Evolutionary conservation across 2,113 vertebrate genomes (phyloP).

Genomic region (Rhinopomastus cyanomelas): DNA sequence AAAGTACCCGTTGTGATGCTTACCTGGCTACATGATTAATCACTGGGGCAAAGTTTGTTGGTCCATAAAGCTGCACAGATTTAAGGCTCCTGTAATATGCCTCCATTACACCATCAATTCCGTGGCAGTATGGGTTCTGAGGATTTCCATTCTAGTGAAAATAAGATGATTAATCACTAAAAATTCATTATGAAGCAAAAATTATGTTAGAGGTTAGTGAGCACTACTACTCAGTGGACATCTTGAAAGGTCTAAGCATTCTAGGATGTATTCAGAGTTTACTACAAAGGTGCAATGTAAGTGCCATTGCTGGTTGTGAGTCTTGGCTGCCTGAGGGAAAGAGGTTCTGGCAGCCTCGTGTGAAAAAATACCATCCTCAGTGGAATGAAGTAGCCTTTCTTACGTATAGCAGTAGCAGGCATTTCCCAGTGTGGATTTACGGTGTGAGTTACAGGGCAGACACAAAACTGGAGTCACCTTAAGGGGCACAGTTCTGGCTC

Average conservation of each 20-base stretch:
- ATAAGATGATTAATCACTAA: background rate
- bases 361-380: background rate
- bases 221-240: background rate
- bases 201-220: background rate
- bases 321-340: background rate
- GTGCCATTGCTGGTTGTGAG: background rate
- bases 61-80: slow-evolving; percentile 91
- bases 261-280: background rate
- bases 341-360: background rate
- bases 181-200: background rate
- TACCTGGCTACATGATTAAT: slow-evolving; percentile 98
- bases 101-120: slow-evolving; percentile 95
- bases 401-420: background rate
- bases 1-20: background rate
- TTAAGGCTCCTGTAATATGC: slow-evolving; percentile 95
- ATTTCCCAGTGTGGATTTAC: background rate
- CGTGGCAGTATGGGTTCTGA: slow-evolving; percentile 93
- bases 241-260: background rate
- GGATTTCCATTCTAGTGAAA: slow-evolving; percentile 90
- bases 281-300: background rate
- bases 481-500: background rate
- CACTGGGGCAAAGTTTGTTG: slow-evolving; percentile 97
- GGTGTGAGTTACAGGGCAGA: background rate
- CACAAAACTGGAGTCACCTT: background rate
- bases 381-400: background rate